These are phyloP conservation scores for Dendrolimus houi DNA, from an alignment of 2,888 invertebrate genomes.

Conservation along the genomic window DNA sequence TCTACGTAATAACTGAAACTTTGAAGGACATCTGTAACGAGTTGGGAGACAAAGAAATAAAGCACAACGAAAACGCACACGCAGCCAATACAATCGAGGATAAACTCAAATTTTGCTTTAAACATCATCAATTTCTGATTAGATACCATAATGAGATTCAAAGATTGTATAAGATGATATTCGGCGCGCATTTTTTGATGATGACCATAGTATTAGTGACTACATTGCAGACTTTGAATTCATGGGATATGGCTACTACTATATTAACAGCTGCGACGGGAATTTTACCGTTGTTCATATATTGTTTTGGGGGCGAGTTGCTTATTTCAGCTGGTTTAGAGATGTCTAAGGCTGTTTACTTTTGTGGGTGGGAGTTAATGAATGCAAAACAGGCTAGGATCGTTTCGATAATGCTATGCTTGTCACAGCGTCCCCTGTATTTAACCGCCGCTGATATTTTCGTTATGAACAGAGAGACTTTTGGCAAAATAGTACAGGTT, in stretches of 20 bases:
- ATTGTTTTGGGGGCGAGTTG: slow-evolving; percentile 49
- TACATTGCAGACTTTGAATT: slow-evolving; percentile 42
- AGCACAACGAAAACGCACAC: slow-evolving; percentile 7
- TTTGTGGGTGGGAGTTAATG: slow-evolving; percentile 46
- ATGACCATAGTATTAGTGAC: slow-evolving; percentile 45
- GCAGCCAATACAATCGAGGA: slow-evolving; percentile 14
- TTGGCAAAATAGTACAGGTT: slow-evolving; percentile 39
- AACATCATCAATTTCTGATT: slow-evolving; percentile 42
- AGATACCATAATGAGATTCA: slow-evolving; percentile 31
- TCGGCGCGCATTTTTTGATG: slow-evolving; percentile 43
- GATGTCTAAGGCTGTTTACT: slow-evolving; percentile 33
- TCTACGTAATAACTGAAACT: slow-evolving; percentile 37
- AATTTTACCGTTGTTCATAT: slow-evolving; percentile 40
- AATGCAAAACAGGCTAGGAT: slow-evolving; percentile 29
- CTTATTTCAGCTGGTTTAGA: slow-evolving; percentile 32
- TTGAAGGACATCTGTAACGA: slow-evolving; percentile 25
- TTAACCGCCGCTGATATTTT: slow-evolving; percentile 43
- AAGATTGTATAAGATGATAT: slow-evolving; percentile 32
- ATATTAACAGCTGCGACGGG: slow-evolving; percentile 38
- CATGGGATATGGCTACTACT: slow-evolving; percentile 41
- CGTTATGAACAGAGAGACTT: slow-evolving; percentile 45
- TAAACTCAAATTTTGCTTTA: slow-evolving; percentile 34
- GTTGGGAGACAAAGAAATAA: slow-evolving; percentile 9
- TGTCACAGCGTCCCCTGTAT: slow-evolving; percentile 33
- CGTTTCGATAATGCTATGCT: slow-evolving; percentile 30